Evolutionary conservation across 2,113 vertebrate genomes (phyloP).

Genomic region (Nerophis lumbriciformis): DNA sequence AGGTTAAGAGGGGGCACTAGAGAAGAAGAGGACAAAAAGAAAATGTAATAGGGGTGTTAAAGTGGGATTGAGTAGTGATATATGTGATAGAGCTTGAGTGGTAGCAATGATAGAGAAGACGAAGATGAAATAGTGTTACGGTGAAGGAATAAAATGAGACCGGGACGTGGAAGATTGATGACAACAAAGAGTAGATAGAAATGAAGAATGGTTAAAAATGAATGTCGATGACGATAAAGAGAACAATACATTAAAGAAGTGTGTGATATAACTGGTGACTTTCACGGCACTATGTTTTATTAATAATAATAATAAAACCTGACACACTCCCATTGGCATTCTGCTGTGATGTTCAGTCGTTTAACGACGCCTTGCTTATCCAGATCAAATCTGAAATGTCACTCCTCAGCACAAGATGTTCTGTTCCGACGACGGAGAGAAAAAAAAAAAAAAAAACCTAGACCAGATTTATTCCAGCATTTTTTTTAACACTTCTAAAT

Average conservation of each 20-base stretch:
- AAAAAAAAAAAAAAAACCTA: slow-evolving; percentile 5
- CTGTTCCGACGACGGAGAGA: slow-evolving; percentile 47
- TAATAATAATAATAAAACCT: slow-evolving; percentile 1
- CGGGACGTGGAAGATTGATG: slow-evolving; percentile 27
- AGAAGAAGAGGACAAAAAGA: slow-evolving; percentile 18
- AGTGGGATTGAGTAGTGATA: slow-evolving; percentile 30
- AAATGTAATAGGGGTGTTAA: slow-evolving; percentile 28
- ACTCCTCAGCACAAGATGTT: slow-evolving; percentile 46
- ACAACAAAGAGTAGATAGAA: slow-evolving; percentile 10
- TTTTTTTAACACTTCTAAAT: slow-evolving; percentile 52
- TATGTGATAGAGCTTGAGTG: slow-evolving; percentile 14
- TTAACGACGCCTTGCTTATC: slow-evolving; percentile 18
- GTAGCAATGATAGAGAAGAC: slow-evolving; percentile 25
- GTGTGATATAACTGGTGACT: neutral
- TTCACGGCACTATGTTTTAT: slow-evolving; percentile 10
- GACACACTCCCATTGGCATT: slow-evolving; percentile 19
- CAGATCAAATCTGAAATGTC: slow-evolving; percentile 37
- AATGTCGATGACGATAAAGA: neutral
- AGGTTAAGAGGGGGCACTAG: slow-evolving; percentile 17
- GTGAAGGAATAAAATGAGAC: slow-evolving; percentile 20
- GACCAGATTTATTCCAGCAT: slow-evolving; percentile 34
- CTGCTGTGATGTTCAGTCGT: slow-evolving; percentile 17
- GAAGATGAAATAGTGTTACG: slow-evolving; percentile 16
- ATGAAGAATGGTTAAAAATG: slow-evolving; percentile 10
- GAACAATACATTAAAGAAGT: neutral